phyloP scores from a whole-genome alignment of 2,888 invertebrate genomes.

The Priocnemis perturbator region DNA sequence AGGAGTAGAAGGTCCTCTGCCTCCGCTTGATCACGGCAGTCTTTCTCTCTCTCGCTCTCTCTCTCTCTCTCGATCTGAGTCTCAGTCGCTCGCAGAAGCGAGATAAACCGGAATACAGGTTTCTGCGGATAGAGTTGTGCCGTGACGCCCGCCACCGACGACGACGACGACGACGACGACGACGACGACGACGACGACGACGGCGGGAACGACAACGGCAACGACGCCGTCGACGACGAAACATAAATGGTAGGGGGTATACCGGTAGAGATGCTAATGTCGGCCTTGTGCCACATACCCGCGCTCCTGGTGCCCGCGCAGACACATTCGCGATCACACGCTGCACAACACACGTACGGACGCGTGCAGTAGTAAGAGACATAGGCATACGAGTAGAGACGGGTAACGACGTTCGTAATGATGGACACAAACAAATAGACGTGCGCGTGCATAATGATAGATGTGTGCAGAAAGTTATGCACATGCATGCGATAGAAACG shows the following conservation, averaged over 20 bases:
- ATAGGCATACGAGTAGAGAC: no score
- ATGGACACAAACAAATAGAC: no score
- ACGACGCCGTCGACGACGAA: constrained; percentile 40
- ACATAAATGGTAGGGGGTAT: constrained; percentile 68
- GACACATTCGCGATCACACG: constrained; percentile 39
- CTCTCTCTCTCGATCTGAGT: constrained; percentile 33
- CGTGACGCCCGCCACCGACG: constrained; percentile 48
- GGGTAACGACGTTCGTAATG: no score
- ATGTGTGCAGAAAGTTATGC: no score
- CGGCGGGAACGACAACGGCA: no score
- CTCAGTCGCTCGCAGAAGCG: constrained; percentile 45
- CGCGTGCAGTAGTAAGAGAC: constrained; percentile 11
- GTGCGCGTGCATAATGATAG: no score
- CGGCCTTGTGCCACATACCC: constrained; percentile 75
- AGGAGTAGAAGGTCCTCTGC: constrained; percentile 28
- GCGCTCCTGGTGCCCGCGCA: constrained; percentile 64
- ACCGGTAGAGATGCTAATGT: constrained; percentile 76
- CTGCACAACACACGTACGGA: constrained; percentile 1
- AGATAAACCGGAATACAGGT: constrained; percentile 72
- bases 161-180: constrained; percentile 6
- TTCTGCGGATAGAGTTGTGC: constrained; percentile 70
- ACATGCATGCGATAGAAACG: no score
- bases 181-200: constrained; percentile 32
- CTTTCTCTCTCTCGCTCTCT: constrained; percentile 19
- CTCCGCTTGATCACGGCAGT: constrained; percentile 45